phyloP scores from a whole-genome alignment of 2,888 invertebrate species.

The Spodoptera picta region DNA sequence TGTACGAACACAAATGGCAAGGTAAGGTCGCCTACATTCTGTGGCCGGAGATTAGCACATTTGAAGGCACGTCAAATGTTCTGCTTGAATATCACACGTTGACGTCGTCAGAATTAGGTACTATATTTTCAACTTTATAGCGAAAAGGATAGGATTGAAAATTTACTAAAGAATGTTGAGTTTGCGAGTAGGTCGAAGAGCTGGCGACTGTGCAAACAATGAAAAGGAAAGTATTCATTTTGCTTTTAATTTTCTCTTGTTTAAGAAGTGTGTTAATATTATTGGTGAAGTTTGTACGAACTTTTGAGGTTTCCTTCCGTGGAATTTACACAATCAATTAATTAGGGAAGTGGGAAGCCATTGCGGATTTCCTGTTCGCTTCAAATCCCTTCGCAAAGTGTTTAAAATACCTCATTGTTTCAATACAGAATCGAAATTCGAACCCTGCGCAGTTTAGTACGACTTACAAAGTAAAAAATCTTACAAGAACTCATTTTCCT shows the following conservation, averaged over 20 bases:
- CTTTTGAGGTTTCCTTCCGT: conserved; percentile 17
- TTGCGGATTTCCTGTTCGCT: neutral
- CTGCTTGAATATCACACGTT: conserved; percentile 23
- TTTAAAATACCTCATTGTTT: conserved; percentile 3
- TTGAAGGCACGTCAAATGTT: conserved; percentile 19
- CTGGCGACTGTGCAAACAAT: conserved; percentile 19
- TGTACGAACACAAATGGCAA: conserved; percentile 17
- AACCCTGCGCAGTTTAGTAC: too few species aligned
- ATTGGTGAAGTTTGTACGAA: conserved; percentile 4
- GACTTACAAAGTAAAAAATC: too few species aligned
- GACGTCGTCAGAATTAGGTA: neutral
- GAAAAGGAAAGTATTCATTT: conserved; percentile 27
- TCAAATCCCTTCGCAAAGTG: neutral
- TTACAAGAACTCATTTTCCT: too few species aligned
- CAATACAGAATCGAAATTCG: too few species aligned
- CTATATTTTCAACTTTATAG: too few species aligned
- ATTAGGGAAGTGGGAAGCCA: conserved; percentile 24
- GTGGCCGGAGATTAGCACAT: conserved; percentile 25
- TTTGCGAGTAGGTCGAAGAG: too few species aligned
- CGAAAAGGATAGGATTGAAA: too few species aligned
- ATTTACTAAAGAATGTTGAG: too few species aligned
- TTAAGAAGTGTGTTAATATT: neutral
- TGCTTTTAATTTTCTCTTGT: conserved; percentile 22
- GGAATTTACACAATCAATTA: conserved; percentile 5
- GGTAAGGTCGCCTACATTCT: conserved; percentile 20